Conservation (phyloP, 2,888 invertebrate genomes). For the Hypolimnas misippus region DNA sequence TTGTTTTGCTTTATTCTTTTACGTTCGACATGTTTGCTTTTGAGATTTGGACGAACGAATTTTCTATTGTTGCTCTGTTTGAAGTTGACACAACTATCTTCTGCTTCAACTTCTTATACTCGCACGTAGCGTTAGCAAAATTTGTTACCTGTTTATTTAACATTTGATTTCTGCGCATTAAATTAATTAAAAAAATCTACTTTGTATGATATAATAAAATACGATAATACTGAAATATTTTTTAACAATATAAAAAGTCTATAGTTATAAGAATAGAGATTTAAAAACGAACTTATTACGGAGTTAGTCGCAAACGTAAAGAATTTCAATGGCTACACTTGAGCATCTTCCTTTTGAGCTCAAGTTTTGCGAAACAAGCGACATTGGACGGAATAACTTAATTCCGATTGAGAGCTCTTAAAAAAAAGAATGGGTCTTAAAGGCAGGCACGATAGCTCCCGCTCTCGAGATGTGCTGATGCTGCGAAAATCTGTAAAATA, state of each 20-base stretch:
- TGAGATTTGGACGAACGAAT: conserved; percentile 56
- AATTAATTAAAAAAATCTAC: too few species aligned
- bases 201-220: too few species aligned
- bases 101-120: conserved; percentile 27
- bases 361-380: conserved; percentile 46
- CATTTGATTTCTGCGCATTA: not conserved
- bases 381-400: conserved; percentile 60
- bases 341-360: conserved; percentile 43
- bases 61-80: conserved; percentile 42
- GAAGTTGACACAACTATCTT: conserved; percentile 37
- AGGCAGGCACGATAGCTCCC: conserved; percentile 46
- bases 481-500: conserved; percentile 75
- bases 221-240: not conserved
- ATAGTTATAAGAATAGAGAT: conserved; percentile 32
- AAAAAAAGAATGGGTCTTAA: conserved; percentile 65
- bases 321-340: conserved; percentile 45
- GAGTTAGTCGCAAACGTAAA: conserved; percentile 41
- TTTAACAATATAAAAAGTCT: not conserved
- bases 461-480: conserved; percentile 66
- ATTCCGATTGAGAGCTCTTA: conserved; percentile 67
- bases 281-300: conserved; percentile 41
- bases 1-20: conserved; percentile 61
- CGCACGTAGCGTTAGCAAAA: conserved; percentile 11
- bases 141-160: conserved; percentile 13
- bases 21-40: conserved; percentile 68